Conservation (phyloP, 2,113 vertebrate genomes). For the Cisticola juncidis region DNA sequence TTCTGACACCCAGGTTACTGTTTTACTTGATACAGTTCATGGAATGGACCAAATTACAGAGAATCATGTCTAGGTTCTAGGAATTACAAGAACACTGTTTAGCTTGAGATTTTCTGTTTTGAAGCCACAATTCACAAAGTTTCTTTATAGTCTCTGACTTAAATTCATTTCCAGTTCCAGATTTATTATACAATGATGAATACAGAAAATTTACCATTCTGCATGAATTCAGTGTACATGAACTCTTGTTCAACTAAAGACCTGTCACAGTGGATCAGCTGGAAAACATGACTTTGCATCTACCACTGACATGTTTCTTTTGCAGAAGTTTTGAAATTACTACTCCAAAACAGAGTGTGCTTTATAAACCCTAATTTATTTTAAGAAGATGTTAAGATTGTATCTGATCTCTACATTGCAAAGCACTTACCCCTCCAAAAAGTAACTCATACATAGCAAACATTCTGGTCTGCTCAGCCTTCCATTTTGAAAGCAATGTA, state of each 20-base stretch:
- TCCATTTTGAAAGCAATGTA: neutral
- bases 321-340: neutral
- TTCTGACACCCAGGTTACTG: neutral
- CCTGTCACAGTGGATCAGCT: neutral
- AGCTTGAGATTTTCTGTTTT: neutral
- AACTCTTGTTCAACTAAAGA: conserved; percentile 17
- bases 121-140: neutral
- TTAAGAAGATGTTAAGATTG: neutral
- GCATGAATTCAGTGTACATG: neutral
- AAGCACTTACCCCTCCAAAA: neutral
- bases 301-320: neutral
- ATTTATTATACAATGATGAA: neutral
- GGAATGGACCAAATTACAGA: neutral
- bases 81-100: neutral
- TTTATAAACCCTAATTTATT: neutral
- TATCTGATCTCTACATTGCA: neutral
- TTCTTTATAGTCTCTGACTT: neutral
- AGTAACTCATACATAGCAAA: neutral
- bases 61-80: neutral
- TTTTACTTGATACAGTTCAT: neutral
- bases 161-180: neutral
- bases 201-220: neutral
- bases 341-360: neutral
- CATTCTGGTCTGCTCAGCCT: neutral
- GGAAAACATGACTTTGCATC: neutral